Percentiles rank a stretch among this genome's conserved stretches.
These are phyloP conservation scores for Alectoris magna DNA, from an alignment of 2,797 vertebrate species.

Conservation along the genomic window DNA sequence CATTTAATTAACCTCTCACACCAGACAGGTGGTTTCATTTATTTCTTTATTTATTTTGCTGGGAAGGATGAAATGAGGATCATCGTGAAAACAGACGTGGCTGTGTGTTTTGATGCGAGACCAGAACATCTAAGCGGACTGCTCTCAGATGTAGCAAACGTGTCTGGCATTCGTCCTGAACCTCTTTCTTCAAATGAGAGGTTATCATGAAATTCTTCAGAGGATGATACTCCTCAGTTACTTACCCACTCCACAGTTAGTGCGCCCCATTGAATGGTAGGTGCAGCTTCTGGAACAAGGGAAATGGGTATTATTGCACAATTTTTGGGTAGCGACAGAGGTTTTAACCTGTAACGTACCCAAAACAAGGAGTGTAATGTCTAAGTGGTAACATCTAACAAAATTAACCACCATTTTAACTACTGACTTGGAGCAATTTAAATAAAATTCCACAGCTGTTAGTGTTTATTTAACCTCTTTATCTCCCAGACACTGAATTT, in stretches of 20 bases:
- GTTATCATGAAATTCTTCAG: not conserved
- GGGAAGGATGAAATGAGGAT: not conserved
- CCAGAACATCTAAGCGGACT: not conserved
- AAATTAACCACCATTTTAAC: constrained; percentile 15
- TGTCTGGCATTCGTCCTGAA: not conserved
- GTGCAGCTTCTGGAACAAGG: not conserved
- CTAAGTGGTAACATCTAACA: not conserved
- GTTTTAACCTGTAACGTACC: not conserved
- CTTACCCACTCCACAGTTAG: not conserved
- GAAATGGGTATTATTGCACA: not conserved
- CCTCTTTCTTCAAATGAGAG: not conserved
- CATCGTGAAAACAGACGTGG: not conserved
- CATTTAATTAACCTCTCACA: constrained; percentile 1
- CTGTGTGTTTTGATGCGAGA: not conserved
- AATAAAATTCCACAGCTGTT: not conserved
- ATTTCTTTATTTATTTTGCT: not conserved
- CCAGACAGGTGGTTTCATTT: not conserved
- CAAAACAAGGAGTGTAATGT: not conserved
- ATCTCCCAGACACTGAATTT: not conserved
- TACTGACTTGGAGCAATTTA: not conserved
- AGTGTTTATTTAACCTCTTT: constrained; percentile 31
- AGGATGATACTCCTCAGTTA: not conserved
- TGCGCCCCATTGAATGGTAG: not conserved
- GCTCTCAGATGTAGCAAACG: not conserved
- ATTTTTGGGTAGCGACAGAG: not conserved